Evolutionary conservation across 2,113 vertebrate species (phyloP), one percentile per base, ranked within the genome.

Genomic region (Sylvietta virens): DNA sequence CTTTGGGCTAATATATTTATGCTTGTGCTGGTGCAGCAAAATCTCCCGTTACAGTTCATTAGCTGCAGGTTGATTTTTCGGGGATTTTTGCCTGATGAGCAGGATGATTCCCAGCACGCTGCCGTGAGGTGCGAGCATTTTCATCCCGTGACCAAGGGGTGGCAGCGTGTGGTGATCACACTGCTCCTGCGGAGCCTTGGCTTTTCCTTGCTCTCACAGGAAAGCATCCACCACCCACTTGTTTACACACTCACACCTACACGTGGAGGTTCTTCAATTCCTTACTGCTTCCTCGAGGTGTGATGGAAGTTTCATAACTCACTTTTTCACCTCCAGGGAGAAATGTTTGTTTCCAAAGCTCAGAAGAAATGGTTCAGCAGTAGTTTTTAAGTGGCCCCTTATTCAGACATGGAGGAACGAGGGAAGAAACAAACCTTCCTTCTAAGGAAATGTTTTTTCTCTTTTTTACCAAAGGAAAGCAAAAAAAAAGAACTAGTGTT

Each of bases 101-200:
- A 12, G 81, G 47, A 17, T 9, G 30, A 19, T 56, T 93, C 44
- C 58, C 39, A 35, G 27, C 30, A 6, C 3, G 0, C 30, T 56
- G 50, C 40, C 0, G 2, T 11, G 45, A 31, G 13, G 26, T 39
- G 17, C 0, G 2, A 88, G 82, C 64, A 9, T 84, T 96, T 95
- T 22, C 88, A 24, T 37, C 16, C 40, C 37, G 20, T 92, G 86
- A 71, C 95, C 96, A 21, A 97, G 44, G 92, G 94, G 82, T 97
- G 96, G 95, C 95, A 96, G 90, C 35, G 37, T 77, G 47, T 57
- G n/a, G 79, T 90, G 95, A 13, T 71, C 14, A 4, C 82, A 3
- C 7, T 1, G 30, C 16, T 89, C 50, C 35, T 9, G 0, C 20
- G 47, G 54, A 86, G 15, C 0, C 26, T 45, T 56, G 37, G 40